Conservation (phyloP, 2,888 invertebrate genomes). For the Cactoblastis cactorum region DNA sequence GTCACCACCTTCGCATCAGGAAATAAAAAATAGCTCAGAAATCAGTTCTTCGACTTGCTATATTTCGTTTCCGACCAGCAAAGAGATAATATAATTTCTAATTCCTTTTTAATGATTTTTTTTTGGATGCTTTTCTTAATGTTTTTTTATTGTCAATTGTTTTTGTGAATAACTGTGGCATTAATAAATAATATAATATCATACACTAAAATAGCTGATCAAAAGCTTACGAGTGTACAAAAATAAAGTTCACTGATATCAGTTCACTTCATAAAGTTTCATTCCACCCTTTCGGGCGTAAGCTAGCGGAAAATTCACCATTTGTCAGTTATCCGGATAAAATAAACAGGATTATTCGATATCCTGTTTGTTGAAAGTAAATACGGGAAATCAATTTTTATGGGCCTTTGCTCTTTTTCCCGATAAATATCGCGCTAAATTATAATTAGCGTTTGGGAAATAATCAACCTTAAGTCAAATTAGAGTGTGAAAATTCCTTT, state of each 20-base stretch:
- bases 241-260: conserved; percentile 9
- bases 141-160: too few species aligned
- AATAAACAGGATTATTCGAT: conserved; percentile 18
- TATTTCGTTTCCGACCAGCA: too few species aligned
- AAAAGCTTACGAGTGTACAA: not conserved
- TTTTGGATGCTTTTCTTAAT: too few species aligned
- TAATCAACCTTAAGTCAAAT: not conserved
- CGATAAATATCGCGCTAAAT: not conserved
- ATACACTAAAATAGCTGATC: too few species aligned
- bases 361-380: conserved; percentile 15
- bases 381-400: conserved; percentile 4
- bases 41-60: too few species aligned
- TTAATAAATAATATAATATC: too few species aligned
- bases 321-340: conserved; percentile 14
- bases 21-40: too few species aligned
- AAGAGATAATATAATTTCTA: too few species aligned
- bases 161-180: too few species aligned
- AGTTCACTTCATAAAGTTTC: not conserved
- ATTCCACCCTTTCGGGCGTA: not conserved
- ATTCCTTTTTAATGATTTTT: too few species aligned
- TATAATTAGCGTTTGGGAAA: not conserved
- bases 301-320: conserved; percentile 1
- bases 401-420: not conserved
- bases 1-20: too few species aligned
- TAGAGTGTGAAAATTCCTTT: not conserved